Evolutionary conservation across 2,113 vertebrate species (phyloP).

Genomic region (Copsychus sechellarum): DNA sequence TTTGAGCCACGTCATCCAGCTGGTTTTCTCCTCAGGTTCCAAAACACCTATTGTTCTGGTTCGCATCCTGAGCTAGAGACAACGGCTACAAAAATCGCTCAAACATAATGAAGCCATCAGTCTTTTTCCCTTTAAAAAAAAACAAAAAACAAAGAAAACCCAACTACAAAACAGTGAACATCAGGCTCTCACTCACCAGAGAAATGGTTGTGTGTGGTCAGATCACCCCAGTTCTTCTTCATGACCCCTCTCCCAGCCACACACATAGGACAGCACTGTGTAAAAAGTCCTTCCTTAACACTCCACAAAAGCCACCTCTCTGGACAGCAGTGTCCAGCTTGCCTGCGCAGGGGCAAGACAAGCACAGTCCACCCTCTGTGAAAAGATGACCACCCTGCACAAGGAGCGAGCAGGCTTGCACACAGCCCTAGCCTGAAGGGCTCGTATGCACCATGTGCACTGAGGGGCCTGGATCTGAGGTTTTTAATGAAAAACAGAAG

Average conservation of each 20-base stretch:
- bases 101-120: neutral
- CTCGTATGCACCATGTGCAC: fast-evolving
- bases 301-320: neutral
- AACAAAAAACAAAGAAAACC: neutral
- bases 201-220: neutral
- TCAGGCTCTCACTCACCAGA: neutral
- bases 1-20: neutral
- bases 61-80: neutral
- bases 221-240: neutral
- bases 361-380: neutral
- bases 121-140: neutral
- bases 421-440: fast-evolving
- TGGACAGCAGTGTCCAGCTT: neutral
- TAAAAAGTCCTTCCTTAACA: neutral
- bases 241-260: neutral
- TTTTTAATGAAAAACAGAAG: neutral
- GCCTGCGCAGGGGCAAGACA: neutral
- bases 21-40: neutral
- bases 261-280: fast-evolving
- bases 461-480: neutral
- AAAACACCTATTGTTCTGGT: conserved; percentile 16
- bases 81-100: neutral
- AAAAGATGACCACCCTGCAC: neutral
- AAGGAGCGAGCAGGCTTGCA: fast-evolving
- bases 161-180: neutral